Evolutionary conservation across 2,797 vertebrate genomes (phyloP).

Genomic region (Centropyge bicolor): DNA sequence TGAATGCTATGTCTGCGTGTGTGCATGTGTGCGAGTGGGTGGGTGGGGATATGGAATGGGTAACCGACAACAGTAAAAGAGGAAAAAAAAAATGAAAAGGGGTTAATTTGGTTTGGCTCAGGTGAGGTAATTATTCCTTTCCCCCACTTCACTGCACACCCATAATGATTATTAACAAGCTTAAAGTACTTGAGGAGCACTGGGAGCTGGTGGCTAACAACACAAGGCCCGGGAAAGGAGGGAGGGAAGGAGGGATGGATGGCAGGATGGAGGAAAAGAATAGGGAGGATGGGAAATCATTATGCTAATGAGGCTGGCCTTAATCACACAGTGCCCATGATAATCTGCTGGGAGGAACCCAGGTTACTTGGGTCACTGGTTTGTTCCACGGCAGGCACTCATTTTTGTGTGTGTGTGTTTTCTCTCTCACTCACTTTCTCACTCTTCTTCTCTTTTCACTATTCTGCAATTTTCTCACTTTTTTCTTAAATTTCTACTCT

Average conservation of each 20-base stretch:
- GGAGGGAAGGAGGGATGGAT: conserved; percentile 75
- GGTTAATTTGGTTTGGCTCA: conserved; percentile 98
- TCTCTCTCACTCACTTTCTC: conserved; percentile 41
- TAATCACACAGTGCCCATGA: conserved; percentile 90
- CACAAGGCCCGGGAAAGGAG: conserved; percentile 78
- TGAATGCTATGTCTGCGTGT: conserved; percentile 78
- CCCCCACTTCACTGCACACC: conserved; percentile 96
- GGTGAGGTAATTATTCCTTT: conserved; percentile 98
- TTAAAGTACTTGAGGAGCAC: conserved; percentile 93
- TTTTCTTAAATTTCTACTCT: conserved; percentile 27
- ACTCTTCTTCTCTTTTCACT: conserved; percentile 37
- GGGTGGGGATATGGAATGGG: conserved; percentile 78
- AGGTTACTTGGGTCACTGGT: conserved; percentile 88
- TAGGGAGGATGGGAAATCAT: conserved; percentile 90
- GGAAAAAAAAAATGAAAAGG: conserved; percentile 75
- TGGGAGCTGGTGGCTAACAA: conserved; percentile 95
- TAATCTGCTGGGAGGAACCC: conserved; percentile 90
- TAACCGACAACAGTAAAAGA: conserved; percentile 81
- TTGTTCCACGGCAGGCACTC: conserved; percentile 73
- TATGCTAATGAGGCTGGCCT: conserved; percentile 93
- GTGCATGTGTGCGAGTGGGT: conserved; percentile 65
- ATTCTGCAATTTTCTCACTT: conserved; percentile 53
- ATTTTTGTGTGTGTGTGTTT: conserved; percentile 51
- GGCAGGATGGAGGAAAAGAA: conserved; percentile 74
- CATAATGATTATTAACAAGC: conserved; percentile 99